Percentiles rank a stretch among this genome's conserved stretches.
phyloP scores from a whole-genome alignment of 2,888 invertebrate genomes.

The Fragum sueziense region DNA sequence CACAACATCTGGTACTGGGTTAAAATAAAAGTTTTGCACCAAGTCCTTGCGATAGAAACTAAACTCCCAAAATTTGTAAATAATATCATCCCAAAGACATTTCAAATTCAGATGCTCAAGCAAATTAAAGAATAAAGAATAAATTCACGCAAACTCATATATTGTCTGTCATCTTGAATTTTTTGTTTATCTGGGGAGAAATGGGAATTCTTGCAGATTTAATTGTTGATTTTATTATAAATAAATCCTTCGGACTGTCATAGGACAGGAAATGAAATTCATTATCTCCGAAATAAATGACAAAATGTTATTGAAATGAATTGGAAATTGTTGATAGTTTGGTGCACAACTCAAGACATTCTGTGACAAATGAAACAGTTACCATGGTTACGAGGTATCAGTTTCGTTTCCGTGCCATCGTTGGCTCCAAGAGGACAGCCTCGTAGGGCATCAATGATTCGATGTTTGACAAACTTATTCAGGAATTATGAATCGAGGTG shows the following conservation, averaged over 20 bases:
- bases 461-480: constrained; percentile 50
- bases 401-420: constrained; percentile 55
- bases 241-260: constrained; percentile 50
- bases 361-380: constrained; percentile 62
- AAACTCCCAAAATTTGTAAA: no score
- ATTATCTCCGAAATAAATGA: constrained; percentile 61
- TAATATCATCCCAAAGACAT: background rate
- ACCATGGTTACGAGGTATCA: constrained; percentile 52
- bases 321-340: constrained; percentile 60
- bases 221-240: constrained; percentile 50
- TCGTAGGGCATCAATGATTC: constrained; percentile 50
- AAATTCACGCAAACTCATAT: constrained; percentile 12
- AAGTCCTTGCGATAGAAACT: no score
- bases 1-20: no score
- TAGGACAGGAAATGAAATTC: constrained; percentile 62
- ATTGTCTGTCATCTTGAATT: constrained; percentile 11
- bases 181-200: constrained; percentile 4
- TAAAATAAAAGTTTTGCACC: no score
- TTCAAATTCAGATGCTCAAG: constrained; percentile 1
- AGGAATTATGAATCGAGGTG: constrained; percentile 58
- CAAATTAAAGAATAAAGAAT: constrained; percentile 13
- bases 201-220: constrained; percentile 34
- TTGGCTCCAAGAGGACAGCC: constrained; percentile 59
- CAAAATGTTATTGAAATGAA: constrained; percentile 64
- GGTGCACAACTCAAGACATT: constrained; percentile 58